Percentiles rank a stretch among this genome's conserved stretches.
Conservation (phyloP, 2,113 vertebrate species). For the Sclerurus mexicanus region DNA sequence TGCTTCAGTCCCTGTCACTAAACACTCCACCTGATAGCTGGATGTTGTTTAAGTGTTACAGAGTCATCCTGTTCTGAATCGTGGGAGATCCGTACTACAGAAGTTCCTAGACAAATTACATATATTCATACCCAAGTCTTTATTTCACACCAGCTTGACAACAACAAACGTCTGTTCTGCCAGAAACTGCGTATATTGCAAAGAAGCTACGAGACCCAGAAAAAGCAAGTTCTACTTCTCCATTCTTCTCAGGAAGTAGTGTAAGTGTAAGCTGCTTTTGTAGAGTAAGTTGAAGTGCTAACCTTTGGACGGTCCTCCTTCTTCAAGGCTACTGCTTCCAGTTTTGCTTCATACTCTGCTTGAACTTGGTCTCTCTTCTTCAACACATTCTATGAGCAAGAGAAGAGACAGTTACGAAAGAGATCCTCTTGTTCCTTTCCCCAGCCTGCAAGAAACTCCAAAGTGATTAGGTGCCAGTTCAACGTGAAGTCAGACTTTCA, state of each 20-base stretch:
- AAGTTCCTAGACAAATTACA: not conserved
- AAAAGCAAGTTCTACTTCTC: not conserved
- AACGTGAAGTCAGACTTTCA: not conserved
- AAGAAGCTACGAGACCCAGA: not conserved
- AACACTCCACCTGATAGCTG: not conserved
- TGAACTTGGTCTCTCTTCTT: conserved; percentile 96
- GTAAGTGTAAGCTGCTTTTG: not conserved
- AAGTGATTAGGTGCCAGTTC: not conserved
- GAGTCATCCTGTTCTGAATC: not conserved
- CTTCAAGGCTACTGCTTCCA: conserved; percentile 88
- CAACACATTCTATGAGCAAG: conserved; percentile 83
- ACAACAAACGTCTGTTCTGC: not conserved
- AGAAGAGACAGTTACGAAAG: not conserved
- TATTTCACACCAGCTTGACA: not conserved
- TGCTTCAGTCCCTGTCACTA: not conserved
- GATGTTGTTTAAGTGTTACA: not conserved
- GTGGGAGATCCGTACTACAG: not conserved
- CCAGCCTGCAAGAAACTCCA: not conserved
- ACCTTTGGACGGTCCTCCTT: conserved; percentile 92
- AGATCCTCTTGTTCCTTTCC: not conserved
- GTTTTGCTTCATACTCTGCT: conserved; percentile 93
- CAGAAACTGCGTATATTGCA: not conserved
- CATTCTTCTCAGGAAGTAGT: not conserved
- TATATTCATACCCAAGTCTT: not conserved
- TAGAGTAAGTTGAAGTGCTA: conserved; percentile 18